A percentile compares a stretch with the other conserved stretches of the same genome.
Evolutionary conservation across 2,113 vertebrate species (phyloP).

Genomic region (Xenus cinereus): DNA sequence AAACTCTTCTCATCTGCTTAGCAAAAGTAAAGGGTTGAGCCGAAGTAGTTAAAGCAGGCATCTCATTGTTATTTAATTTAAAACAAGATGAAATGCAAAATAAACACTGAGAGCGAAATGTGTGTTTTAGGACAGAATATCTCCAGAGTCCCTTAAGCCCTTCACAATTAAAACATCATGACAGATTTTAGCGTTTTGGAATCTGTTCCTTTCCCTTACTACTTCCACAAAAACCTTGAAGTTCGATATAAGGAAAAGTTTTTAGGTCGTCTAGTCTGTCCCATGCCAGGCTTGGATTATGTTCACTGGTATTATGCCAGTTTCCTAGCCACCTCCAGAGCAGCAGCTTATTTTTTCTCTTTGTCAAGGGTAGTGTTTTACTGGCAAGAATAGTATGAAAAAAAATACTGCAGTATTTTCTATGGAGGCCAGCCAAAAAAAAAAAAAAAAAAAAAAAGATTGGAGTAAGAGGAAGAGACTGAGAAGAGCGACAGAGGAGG

Average conservation of each 20-base stretch:
- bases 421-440: not conserved
- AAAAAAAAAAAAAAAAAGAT: not conserved
- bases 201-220: not conserved
- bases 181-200: not conserved
- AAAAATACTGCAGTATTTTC: slow-evolving; percentile 24
- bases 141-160: not conserved
- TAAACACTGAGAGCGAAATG: not conserved
- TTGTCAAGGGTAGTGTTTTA: slow-evolving; percentile 16
- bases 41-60: not conserved
- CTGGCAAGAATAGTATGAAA: not conserved
- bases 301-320: slow-evolving; percentile 15
- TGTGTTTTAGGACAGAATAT: not conserved
- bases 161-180: not conserved
- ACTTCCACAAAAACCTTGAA: not conserved
- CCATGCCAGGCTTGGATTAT: slow-evolving; percentile 1
- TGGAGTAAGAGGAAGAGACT: not conserved
- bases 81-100: not conserved
- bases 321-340: slow-evolving; percentile 23
- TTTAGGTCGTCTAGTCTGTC: not conserved
- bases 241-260: not conserved
- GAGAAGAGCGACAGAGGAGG: not conserved
- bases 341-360: slow-evolving; percentile 16
- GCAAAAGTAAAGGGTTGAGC: not conserved
- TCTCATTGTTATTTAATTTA: not conserved
- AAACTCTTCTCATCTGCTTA: not conserved